Evolutionary conservation across 2,888 invertebrate species (phyloP), one percentile per base, ranked within the genome.

Genomic region (Diplazon laetatorius): DNA sequence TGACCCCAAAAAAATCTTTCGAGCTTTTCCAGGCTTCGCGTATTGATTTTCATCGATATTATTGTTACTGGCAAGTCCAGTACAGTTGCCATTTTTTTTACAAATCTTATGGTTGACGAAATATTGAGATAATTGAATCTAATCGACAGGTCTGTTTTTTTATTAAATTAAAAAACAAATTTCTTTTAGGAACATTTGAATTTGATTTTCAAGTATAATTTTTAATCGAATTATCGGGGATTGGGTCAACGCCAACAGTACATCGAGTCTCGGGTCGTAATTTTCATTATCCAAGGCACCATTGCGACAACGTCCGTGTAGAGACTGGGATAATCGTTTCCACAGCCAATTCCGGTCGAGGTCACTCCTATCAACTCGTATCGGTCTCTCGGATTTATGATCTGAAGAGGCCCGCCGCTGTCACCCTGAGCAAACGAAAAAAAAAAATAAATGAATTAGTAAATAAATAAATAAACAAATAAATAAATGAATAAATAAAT

Each of bases 331-430:
- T 68, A 78, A 42, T 70, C 65, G 8, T 30, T 69, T 8, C 84
- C 85, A 46, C 86, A 86, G 42, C 82, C 79, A 37, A 84, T 46
- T 25, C 84, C 84, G 5, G 72, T 81, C 4, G 83, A 83, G 18
- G 80, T 65, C 37, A 86, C 79, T 80, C 82, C 83, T 52, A 86
- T 83, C 10, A 85, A 63, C 44, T 84, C 80, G 70, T 80, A 80
- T 73, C 73, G 81, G 16, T 76, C 50, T 62, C 75, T 60, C 0
- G 70, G 57, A 20, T 82, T 81, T 18, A 78, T 14, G 37, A 84
- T 57, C 46, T 84, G 84, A 55, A 86, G 82, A 16, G 85, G 86
- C 10, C 84, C 85, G 12, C 84, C 84, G 22, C 85, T 86, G 62
- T 85, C 84, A 20, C 85, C 85, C 82, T 85, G 46, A 1, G 30